phyloP scores from a whole-genome alignment of 2,797 vertebrate species.

The Poecilia gillii region DNA sequence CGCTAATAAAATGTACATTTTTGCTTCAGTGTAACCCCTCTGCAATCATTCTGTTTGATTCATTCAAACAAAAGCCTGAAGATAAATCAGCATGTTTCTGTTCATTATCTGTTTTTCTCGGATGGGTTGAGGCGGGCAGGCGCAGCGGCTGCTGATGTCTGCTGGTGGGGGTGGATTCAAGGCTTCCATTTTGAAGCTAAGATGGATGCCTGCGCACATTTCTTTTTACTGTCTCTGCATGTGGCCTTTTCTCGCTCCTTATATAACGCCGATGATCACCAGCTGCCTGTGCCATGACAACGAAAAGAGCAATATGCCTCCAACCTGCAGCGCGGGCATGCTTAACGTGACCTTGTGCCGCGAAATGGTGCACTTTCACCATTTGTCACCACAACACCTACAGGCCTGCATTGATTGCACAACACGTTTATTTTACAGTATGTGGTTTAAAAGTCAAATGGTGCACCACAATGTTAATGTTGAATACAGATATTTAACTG shows the following conservation, averaged over 20 bases:
- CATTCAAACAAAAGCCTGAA: background rate
- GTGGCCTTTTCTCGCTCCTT: constrained; percentile 61
- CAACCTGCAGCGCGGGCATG: background rate
- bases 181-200: constrained; percentile 85
- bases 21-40: background rate
- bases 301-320: background rate
- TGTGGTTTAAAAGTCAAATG: background rate
- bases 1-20: background rate
- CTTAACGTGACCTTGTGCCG: background rate
- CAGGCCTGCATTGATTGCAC: background rate
- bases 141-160: constrained; percentile 10
- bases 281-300: background rate
- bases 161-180: constrained; percentile 58
- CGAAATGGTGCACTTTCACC: background rate
- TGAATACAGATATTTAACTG: background rate
- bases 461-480: background rate
- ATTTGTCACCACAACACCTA: background rate
- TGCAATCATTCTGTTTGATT: background rate
- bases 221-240: constrained; percentile 51
- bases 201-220: constrained; percentile 83
- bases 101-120: background rate
- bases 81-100: background rate
- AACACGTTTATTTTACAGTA: background rate
- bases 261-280: constrained; percentile 59
- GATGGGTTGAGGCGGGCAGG: background rate